Base-by-base conservation (phyloP, 2,888 invertebrate species). In the Dorcus parallelipipedus region DNA sequence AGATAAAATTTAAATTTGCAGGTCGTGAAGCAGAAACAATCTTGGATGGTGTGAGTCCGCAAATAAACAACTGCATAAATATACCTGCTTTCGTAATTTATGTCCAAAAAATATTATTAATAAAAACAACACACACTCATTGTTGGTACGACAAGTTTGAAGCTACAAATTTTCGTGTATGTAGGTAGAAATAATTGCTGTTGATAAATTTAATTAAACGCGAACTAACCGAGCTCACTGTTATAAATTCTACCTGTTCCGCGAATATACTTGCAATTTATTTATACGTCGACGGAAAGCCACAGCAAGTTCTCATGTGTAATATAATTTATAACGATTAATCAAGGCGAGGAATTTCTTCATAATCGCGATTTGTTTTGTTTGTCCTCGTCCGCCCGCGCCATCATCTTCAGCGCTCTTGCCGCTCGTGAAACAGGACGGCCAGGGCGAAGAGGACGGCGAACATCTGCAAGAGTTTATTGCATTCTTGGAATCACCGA, bases 1-100 rank as follows among this genome's bases (percentile, higher is more conserved):
- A 52, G 47, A 52, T 59, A 59, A 62, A 62, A 62, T 62, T 59
- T 57, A 54, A 55, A 52, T 59, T 56, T 58, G 58, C 55, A 62
- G 56, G 62, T 58, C 58, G 55, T 62, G 26, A 33, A 33, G 26
- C 26, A 33, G 26, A 33, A 33, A 33, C 26, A 33, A 33, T 33
- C 26, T 33, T 33, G 26, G 26, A 33, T 33, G 26, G 26, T 33
- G 26, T 33, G 26, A 33, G 6, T 33, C 7, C 26, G 26, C 26
- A 33, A 33, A 33, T 33, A 33, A 33, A 33, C 26, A 33, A 33
- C 26, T 4, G 6, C 4, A 6, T 6, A 33, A 33, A 33, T 33
- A 33, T 4, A 5, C 7, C 26, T 33, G 26, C 26, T 33, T 26
- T 33, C 26, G 3, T 33, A 33, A 33, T 33, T 33, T 33, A 33